Evolutionary conservation across 1,140 invertebrate species (phyloP).

Genomic region (Drosophila ironensis): DNA sequence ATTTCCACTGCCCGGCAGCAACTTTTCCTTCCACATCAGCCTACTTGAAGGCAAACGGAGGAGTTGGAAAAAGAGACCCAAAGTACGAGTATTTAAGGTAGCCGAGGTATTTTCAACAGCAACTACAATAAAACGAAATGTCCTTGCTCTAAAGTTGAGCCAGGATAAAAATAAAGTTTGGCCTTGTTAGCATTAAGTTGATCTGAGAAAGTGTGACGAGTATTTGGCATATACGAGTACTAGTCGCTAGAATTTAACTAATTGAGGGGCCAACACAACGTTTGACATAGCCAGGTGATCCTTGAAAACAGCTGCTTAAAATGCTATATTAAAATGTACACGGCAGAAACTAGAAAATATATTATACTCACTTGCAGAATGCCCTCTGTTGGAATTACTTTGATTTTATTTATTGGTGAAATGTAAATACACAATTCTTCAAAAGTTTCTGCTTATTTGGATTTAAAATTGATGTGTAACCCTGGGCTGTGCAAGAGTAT

Average conservation of each 20-base stretch:
- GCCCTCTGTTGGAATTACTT: too few species aligned
- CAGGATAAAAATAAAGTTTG: conserved; percentile 33
- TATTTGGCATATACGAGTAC: background rate
- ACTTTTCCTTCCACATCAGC: conserved; percentile 31
- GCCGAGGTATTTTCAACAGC: conserved; percentile 20
- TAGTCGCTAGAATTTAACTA: conserved; percentile 19
- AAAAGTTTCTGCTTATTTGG: too few species aligned
- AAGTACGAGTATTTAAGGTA: conserved; percentile 4
- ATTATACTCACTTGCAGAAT: background rate
- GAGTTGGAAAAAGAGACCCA: background rate
- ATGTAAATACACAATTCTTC: background rate
- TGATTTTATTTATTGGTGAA: too few species aligned
- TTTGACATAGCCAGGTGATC: conserved; percentile 34
- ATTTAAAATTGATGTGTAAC: background rate
- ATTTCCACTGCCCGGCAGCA: conserved; percentile 2
- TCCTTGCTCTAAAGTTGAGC: conserved; percentile 27
- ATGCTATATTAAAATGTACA: conserved; percentile 18
- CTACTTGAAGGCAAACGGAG: conserved; percentile 18
- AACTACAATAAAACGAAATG: conserved; percentile 26
- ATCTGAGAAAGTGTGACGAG: background rate
- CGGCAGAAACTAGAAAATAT: too few species aligned
- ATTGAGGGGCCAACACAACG: conserved; percentile 15
- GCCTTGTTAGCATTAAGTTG: conserved; percentile 33
- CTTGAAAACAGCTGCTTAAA: conserved; percentile 30
- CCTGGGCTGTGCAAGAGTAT: conserved; percentile 12